Conservation (phyloP, 1,140 invertebrate genomes). For the Aphidius ervi region DNA sequence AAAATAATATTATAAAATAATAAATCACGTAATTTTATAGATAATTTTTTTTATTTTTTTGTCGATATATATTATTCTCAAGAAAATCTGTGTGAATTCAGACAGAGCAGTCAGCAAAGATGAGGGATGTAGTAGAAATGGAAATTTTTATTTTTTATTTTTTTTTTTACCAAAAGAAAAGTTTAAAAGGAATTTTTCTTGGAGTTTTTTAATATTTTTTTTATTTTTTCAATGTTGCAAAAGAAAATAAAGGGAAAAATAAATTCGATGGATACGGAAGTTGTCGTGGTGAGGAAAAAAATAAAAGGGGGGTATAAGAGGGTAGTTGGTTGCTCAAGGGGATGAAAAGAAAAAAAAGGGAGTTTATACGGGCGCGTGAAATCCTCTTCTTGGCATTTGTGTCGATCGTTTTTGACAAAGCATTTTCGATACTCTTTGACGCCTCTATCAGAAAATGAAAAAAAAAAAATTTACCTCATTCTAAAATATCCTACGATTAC, state of each 20-base stretch:
- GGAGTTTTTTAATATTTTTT: neutral
- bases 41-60: no score
- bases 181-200: slow-evolving; percentile 15
- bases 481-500: slow-evolving; percentile 4
- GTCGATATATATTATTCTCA: no score
- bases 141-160: no score
- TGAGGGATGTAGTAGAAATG: no score
- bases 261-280: no score
- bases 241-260: neutral
- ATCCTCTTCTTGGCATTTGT: slow-evolving; percentile 14
- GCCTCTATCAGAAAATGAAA: slow-evolving; percentile 6
- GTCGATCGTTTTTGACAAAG: slow-evolving; percentile 15
- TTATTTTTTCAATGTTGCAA: neutral
- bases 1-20: no score
- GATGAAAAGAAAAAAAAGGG: slow-evolving; percentile 2
- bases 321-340: neutral
- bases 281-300: no score
- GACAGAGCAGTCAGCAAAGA: no score
- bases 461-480: neutral
- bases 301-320: no score
- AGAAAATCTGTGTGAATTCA: no score
- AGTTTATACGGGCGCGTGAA: slow-evolving; percentile 13
- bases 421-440: slow-evolving; percentile 22
- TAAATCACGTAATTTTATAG: no score
- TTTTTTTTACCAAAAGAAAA: neutral